phyloP scores from a whole-genome alignment of 2,113 vertebrate genomes.

The Calyptommatus sinebrachiatus region DNA sequence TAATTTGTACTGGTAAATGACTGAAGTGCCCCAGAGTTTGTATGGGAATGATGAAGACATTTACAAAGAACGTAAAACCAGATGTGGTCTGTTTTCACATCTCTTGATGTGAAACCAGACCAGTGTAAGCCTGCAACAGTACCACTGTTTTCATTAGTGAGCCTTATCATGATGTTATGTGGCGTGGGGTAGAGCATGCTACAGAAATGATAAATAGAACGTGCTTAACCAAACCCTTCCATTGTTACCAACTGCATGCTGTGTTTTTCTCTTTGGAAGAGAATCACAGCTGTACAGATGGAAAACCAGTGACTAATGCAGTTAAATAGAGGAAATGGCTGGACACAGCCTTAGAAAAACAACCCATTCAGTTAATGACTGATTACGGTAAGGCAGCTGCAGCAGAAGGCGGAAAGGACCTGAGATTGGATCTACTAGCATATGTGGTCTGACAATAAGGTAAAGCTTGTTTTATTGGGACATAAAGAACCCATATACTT shows the following conservation, averaged over 20 bases:
- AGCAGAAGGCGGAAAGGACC: background rate
- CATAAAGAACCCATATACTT: too few relatives aligned
- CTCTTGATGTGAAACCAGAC: background rate
- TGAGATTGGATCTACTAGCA: background rate
- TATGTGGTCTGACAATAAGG: background rate
- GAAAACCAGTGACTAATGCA: background rate
- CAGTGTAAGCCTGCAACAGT: background rate
- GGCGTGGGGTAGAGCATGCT: too few relatives aligned
- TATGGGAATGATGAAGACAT: too few relatives aligned
- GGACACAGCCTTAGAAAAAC: conserved; percentile 16
- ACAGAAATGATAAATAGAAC: too few relatives aligned
- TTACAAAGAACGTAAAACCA: too few relatives aligned
- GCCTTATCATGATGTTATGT: background rate
- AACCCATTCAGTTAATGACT: conserved; percentile 6
- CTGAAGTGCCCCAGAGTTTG: too few relatives aligned
- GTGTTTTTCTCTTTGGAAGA: background rate
- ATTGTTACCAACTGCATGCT: too few relatives aligned
- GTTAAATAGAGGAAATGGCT: background rate
- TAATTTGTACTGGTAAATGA: too few relatives aligned
- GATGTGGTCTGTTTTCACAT: too few relatives aligned
- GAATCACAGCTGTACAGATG: background rate
- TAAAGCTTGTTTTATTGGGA: background rate
- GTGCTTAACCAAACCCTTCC: background rate
- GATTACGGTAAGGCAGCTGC: conserved; percentile 11
- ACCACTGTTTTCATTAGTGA: background rate